Conservation (phyloP, 2,888 invertebrate genomes). For the Limnephilus rhombicus region DNA sequence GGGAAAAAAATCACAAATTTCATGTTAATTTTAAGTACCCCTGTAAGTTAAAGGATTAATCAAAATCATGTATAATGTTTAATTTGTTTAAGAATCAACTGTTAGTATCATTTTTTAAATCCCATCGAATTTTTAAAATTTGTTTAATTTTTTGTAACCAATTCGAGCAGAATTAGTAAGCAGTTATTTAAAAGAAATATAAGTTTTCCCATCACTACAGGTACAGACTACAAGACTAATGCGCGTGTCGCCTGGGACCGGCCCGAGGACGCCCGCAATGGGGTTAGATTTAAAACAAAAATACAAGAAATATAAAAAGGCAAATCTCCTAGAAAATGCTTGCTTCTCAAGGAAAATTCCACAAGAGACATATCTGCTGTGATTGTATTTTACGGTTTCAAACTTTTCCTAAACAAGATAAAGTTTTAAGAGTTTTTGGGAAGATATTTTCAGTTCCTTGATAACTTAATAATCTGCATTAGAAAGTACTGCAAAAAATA, state of each 20-base stretch:
- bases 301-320: not conserved
- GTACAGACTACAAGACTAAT: conserved; percentile 29
- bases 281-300: conserved; percentile 33
- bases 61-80: no score
- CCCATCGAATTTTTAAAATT: no score
- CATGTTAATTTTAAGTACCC: no score
- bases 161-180: not conserved
- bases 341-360: not conserved
- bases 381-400: not conserved
- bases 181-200: not conserved
- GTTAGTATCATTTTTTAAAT: no score
- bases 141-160: not conserved
- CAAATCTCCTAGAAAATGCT: not conserved
- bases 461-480: not conserved
- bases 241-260: conserved; percentile 34
- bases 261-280: conserved; percentile 4
- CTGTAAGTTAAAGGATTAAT: no score
- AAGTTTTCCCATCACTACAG: not conserved
- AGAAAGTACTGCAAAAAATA: not conserved
- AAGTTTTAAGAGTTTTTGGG: not conserved
- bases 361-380: not conserved
- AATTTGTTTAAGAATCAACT: no score
- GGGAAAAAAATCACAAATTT: no score
- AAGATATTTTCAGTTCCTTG: not conserved
- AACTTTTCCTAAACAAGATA: not conserved